A percentile compares a stretch with the other conserved stretches of the same genome.
Evolutionary conservation across 2,888 invertebrate species (phyloP).

Genomic region (Oscheius onirici): DNA sequence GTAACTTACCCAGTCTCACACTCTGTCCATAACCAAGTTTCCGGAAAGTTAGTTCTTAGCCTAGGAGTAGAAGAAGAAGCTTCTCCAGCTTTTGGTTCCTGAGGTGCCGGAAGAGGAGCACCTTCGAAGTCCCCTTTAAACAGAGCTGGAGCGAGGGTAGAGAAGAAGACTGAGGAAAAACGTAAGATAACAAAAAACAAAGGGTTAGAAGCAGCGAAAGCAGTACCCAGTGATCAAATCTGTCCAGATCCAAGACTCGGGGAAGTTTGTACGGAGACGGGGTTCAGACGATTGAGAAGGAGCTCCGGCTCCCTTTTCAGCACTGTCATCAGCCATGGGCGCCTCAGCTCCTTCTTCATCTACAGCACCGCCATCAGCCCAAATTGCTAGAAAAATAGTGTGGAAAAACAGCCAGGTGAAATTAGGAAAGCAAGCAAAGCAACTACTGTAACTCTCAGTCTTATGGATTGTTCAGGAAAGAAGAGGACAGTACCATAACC

Average conservation of each 20-base stretch:
- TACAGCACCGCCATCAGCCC: too few relatives aligned
- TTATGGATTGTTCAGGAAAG: too few relatives aligned
- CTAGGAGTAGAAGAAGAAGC: not conserved
- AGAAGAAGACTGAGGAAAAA: too few relatives aligned
- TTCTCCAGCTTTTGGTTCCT: not conserved
- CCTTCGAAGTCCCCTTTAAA: too few relatives aligned
- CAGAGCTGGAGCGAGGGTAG: too few relatives aligned
- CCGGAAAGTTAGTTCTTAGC: constrained; percentile 12
- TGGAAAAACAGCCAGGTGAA: too few relatives aligned
- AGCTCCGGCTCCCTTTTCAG: not conserved
- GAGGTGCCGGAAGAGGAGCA: not conserved
- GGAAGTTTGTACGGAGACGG: constrained; percentile 43
- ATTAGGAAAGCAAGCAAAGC: too few relatives aligned
- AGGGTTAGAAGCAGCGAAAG: too few relatives aligned
- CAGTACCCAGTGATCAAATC: not conserved
- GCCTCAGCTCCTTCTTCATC: not conserved
- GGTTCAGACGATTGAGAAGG: not conserved
- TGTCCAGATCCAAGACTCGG: constrained; percentile 54
- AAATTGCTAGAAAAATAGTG: too few relatives aligned
- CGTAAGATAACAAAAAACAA: too few relatives aligned
- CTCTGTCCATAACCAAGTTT: constrained; percentile 33
- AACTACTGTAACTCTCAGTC: too few relatives aligned
- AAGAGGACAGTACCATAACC: too few relatives aligned
- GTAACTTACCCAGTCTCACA: constrained; percentile 1
- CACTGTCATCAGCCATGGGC: not conserved